Conservation (phyloP, 2,113 vertebrate species). For the Pelusios castaneus region DNA sequence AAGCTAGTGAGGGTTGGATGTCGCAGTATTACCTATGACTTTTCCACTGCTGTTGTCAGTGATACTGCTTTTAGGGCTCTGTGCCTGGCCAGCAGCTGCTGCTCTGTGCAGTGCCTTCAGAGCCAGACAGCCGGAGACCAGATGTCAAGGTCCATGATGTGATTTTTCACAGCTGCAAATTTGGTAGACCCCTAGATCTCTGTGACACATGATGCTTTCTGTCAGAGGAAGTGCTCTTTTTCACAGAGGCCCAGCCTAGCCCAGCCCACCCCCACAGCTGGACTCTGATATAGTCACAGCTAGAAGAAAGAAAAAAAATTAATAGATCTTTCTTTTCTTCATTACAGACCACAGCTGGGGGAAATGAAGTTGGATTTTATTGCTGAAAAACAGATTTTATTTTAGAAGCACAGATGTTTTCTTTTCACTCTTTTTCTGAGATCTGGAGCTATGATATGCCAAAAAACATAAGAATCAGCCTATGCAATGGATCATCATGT, state of each 20-base stretch:
- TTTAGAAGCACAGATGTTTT: not conserved
- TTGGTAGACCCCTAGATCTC: not conserved
- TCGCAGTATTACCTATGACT: not conserved
- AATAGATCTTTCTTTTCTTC: slow-evolving; percentile 14
- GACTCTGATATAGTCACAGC: slow-evolving; percentile 11
- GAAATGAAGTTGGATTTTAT: slow-evolving; percentile 6
- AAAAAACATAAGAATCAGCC: not conserved
- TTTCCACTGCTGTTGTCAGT: too few species aligned
- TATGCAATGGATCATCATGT: not conserved
- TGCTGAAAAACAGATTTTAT: not conserved
- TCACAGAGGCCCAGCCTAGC: slow-evolving; percentile 45
- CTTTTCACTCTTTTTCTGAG: not conserved
- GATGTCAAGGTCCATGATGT: not conserved
- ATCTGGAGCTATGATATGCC: not conserved
- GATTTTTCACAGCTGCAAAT: not conserved
- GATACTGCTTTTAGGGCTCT: not conserved
- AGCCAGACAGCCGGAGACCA: not conserved
- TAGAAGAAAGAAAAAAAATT: slow-evolving; percentile 41
- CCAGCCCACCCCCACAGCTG: not conserved
- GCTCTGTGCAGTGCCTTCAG: not conserved
- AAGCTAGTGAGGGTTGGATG: not conserved
- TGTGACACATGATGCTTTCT: not conserved
- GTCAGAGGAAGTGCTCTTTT: not conserved
- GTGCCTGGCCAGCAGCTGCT: not conserved
- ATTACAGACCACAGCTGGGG: slow-evolving; percentile 27